Evolutionary conservation across 2,113 vertebrate species (phyloP), one percentile per base, ranked within the genome.

Genomic region (Petroica traversi): DNA sequence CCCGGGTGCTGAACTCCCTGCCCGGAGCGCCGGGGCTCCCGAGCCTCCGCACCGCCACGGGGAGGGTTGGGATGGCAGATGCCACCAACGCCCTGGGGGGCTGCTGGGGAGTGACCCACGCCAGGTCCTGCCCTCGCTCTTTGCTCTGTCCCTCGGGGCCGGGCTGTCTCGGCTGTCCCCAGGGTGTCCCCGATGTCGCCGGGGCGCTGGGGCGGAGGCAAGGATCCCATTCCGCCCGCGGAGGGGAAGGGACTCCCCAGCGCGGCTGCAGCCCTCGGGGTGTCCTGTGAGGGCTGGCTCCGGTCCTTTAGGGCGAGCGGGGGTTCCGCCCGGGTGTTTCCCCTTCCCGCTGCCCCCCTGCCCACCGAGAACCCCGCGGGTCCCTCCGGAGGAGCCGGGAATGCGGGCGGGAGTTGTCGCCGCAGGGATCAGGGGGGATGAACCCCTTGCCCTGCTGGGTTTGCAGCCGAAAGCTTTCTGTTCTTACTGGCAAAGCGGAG

Each of bases 291-390:
- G 1, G 19, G 19, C 67, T 14, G 73, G 18, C 17, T 72, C 22
- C 45, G 11, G 29, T 18, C 38, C 55, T 54, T 29, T 15, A 4
- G 63, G 48, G 40, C 24, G 12, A 84, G 2, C 58, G 17, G 10
- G 34, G 23, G 5, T 0, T 52, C 52, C 6, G 5, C 3, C 3
- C 1, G 12, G 36, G 1, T 25, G 6, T 26, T 9, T 4, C 8
- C 51, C 59, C 26, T 68, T 86, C 46, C 41, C 38, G 16, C 23
- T 59, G 62, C 71, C 40, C 54, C 14, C 9, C 28, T 4, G 5
- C 4, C 1, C 84, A 1, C 25, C 52, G 0, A 16, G 48, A 36
- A 43, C 25, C 61, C 1, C 5, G 3, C 5, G 1, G 12, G 22
- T 18, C 9, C 31, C 34, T 9, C n/a, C 0, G 19, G 33, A 3